Percentiles rank a stretch among this genome's conserved stretches.
These are phyloP conservation scores for Capitella teleta DNA, from an alignment of 1,140 invertebrate species.

Conservation along the genomic window DNA sequence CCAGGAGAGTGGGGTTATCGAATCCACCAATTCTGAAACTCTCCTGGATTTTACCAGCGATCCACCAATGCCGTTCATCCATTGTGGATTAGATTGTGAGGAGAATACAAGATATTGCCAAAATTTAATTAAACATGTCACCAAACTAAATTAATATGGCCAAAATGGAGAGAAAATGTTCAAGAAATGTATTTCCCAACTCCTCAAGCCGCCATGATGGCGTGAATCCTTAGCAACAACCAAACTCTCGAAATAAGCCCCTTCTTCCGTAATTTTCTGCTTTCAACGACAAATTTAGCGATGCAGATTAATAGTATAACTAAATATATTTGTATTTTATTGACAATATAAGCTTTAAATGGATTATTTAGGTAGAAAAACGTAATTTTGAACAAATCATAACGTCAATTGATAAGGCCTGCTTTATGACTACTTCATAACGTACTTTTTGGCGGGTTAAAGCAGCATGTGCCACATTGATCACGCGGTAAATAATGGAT, in stretches of 20 bases:
- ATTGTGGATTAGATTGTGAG: conserved; percentile 15
- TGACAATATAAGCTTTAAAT: too few species aligned
- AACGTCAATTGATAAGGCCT: too few species aligned
- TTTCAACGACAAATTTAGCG: too few species aligned
- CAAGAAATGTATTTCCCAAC: not conserved
- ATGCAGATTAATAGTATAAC: too few species aligned
- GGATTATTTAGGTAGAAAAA: too few species aligned
- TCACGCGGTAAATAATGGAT: too few species aligned
- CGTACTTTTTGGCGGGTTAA: too few species aligned
- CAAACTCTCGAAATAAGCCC: not conserved
- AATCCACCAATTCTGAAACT: conserved; percentile 34
- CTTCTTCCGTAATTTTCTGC: not conserved
- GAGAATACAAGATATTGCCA: not conserved
- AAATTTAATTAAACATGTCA: not conserved
- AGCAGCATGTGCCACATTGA: too few species aligned
- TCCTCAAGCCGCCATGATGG: not conserved
- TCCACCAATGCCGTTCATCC: conserved; percentile 44
- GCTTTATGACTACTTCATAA: too few species aligned
- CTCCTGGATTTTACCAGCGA: conserved; percentile 39
- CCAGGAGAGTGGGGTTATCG: conserved; percentile 34
- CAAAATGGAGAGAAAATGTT: not conserved
- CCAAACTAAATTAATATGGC: not conserved
- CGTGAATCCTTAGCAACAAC: not conserved
- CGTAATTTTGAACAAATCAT: too few species aligned
- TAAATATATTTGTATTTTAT: too few species aligned